Evolutionary conservation across 2,888 invertebrate genomes (phyloP).

Genomic region (Coelogynopora nodosa): DNA sequence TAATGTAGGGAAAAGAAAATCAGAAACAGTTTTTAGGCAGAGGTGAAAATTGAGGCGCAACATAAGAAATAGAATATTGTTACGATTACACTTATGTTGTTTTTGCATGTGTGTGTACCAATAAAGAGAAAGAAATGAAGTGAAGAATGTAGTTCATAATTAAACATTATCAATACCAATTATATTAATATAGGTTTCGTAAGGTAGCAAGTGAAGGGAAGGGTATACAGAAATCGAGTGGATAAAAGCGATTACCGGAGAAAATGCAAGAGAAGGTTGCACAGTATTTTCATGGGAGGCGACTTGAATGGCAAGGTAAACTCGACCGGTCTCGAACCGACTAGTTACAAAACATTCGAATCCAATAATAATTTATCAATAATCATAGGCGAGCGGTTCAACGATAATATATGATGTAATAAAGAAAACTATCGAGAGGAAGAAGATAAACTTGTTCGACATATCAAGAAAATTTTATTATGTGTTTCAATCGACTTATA

Average conservation of each 20-base stretch:
- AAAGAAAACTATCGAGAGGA: not conserved
- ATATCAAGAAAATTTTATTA: not conserved
- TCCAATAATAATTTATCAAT: not conserved
- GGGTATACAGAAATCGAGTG: not conserved
- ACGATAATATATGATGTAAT: not conserved
- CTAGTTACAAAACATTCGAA: not conserved
- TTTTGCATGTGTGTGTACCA: not conserved
- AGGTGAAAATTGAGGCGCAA: not conserved
- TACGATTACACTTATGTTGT: not conserved
- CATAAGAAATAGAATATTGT: not conserved
- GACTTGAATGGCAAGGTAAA: constrained; percentile 17
- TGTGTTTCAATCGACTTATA: not conserved
- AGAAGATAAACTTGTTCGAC: not conserved
- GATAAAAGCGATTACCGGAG: not conserved
- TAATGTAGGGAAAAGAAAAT: not conserved
- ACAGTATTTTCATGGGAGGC: not conserved
- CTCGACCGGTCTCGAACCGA: not conserved
- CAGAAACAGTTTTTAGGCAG: not conserved
- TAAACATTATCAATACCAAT: not conserved
- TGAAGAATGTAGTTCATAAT: no score
- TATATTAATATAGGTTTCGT: no score
- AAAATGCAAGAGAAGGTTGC: not conserved
- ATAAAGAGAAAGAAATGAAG: no score
- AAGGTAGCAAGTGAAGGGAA: not conserved
- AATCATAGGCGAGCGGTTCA: not conserved